Evolutionary conservation across 2,113 vertebrate genomes (phyloP).

Genomic region (Pollimyrus isidori): DNA sequence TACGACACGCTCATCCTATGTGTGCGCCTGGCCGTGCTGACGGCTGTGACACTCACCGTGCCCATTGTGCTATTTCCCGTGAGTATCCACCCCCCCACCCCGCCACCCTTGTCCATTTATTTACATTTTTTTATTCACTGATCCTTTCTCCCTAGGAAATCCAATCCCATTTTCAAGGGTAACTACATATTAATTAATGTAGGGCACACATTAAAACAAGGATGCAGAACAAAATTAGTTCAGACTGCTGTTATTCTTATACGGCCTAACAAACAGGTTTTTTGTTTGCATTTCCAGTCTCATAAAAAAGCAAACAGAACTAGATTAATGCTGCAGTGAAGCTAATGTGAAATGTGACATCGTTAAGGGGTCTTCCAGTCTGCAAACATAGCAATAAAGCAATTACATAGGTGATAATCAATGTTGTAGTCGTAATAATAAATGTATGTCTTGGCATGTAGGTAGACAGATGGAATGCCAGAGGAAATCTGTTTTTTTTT

Average conservation of each 20-base stretch:
- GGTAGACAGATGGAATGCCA: background rate
- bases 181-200: background rate
- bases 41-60: constrained; percentile 88
- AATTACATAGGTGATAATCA: background rate
- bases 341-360: background rate
- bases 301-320: background rate
- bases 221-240: background rate
- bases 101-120: background rate
- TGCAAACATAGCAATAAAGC: background rate
- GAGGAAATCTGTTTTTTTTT: background rate
- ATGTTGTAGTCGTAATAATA: background rate
- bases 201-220: background rate
- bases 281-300: background rate
- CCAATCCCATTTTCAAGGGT: background rate
- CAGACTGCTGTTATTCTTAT: background rate
- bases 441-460: background rate
- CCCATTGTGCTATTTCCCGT: constrained; percentile 97
- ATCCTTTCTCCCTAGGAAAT: background rate
- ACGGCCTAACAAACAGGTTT: background rate
- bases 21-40: constrained; percentile 91
- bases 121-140: background rate
- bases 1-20: constrained; percentile 88
- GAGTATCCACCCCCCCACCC: background rate
- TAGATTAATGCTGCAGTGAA: background rate
- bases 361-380: background rate